phyloP scores from a whole-genome alignment of 2,113 vertebrate genomes.

The Lamprologus callipterus region DNA sequence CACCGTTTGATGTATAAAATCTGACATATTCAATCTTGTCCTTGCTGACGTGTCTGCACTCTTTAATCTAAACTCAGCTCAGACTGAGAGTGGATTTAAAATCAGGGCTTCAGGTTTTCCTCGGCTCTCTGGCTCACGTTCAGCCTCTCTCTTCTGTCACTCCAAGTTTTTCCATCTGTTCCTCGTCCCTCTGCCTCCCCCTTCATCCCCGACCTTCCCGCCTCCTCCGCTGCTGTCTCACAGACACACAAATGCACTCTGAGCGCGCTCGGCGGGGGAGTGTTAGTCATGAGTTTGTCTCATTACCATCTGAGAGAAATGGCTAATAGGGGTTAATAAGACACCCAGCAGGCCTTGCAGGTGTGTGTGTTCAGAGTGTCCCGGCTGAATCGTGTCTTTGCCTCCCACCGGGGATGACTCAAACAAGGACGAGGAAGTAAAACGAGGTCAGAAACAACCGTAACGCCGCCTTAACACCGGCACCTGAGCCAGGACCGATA shows the following conservation, averaged over 20 bases:
- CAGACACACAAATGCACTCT: neutral
- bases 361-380: neutral
- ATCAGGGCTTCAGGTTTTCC: neutral
- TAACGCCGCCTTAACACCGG: accelerated
- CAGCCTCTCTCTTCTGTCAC: neutral
- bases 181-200: neutral
- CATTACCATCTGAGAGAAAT: constrained; percentile 4
- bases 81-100: neutral
- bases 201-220: neutral
- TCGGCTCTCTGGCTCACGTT: neutral
- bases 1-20: neutral
- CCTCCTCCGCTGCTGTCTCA: neutral
- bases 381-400: neutral
- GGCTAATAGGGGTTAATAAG: constrained; percentile 37
- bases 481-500: neutral
- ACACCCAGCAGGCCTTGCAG: neutral
- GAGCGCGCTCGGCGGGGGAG: neutral
- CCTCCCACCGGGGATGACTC: neutral
- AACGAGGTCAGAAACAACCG: neutral
- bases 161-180: neutral
- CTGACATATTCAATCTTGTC: neutral
- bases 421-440: neutral
- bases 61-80: neutral
- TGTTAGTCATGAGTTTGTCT: neutral
- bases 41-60: accelerated